Evolutionary conservation across 2,797 vertebrate genomes (phyloP), one percentile per base, ranked within the genome.

Genomic region (Borostomias antarcticus): DNA sequence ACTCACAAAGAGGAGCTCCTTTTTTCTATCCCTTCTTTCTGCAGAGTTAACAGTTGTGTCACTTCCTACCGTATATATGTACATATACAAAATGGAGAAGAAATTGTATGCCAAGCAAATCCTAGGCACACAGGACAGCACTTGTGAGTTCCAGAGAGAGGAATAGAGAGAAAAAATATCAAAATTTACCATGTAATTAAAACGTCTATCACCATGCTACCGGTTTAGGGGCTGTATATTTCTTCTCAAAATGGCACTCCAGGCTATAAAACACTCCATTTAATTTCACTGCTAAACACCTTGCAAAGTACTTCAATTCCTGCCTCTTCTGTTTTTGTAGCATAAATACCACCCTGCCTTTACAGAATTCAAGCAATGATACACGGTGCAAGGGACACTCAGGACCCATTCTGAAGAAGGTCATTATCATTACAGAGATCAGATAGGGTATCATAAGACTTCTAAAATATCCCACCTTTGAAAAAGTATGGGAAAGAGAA

Each of bases 1-100:
- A 90, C 91, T 94, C 94, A 98, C 95, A 98, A 98, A 96, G 95
- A 94, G 90, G 89, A 92, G 94, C 92, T 94, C 91, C 94, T 92
- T 94, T 94, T 94, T 92, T 91, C 89, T 82, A 85, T 83, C 87
- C 85, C 86, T 84, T 84, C 86, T 90, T 89, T 88, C 85, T 75
- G 80, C 87, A 73, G 87, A 87, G 94, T 87, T 90, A 91, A 87
- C 89, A 79, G 86, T 90, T 83, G 87, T 93, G 92, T 91, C 90
- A 90, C 86, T 93, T 89, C 15, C n/a, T 45, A 17, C 40, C 4
- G 13, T 45, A 17, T 45, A 45, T 76, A 60, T 47, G 75, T 78
- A 82, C 81, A 85, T 2, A 51, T 74, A n/a, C 71, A 78, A 88
- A 86, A 85, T 54, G 61, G 63, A 68, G 66, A 64, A 60, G 47